phyloP scores from a whole-genome alignment of 2,797 vertebrate genomes.

The Lerista edwardsae region DNA sequence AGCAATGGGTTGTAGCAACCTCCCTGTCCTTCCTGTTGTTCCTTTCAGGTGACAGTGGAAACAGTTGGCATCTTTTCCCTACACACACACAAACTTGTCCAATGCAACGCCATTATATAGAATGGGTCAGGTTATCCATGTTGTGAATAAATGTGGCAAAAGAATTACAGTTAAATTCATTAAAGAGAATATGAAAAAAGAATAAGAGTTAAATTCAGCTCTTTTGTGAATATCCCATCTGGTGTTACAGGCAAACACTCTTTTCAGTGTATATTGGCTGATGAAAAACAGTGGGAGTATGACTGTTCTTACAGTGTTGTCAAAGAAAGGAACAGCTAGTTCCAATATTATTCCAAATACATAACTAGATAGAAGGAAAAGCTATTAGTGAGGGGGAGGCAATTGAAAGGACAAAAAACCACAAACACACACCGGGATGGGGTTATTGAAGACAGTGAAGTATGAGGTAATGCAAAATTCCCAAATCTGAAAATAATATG shows the following conservation, averaged over 20 bases:
- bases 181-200: background rate
- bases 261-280: conserved; percentile 52
- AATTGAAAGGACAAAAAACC: conserved; percentile 64
- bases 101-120: background rate
- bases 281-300: conserved; percentile 62
- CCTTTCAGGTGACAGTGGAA: no score
- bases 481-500: conserved; percentile 28
- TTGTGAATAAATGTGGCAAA: background rate
- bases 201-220: background rate
- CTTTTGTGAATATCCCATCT: conserved; percentile 55
- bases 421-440: conserved; percentile 41
- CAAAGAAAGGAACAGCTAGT: conserved; percentile 72
- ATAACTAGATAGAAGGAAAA: conserved; percentile 67
- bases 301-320: conserved; percentile 62
- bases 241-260: conserved; percentile 48
- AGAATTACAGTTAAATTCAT: no score
- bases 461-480: conserved; percentile 6
- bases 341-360: conserved; percentile 73
- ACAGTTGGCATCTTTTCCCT: background rate
- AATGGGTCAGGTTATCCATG: background rate
- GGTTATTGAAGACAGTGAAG: background rate
- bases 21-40: background rate
- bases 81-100: no score
- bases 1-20: background rate
- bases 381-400: conserved; percentile 65